Evolutionary conservation across 2,113 vertebrate genomes (phyloP).

Genomic region (Campylorhamphus procurvoides): DNA sequence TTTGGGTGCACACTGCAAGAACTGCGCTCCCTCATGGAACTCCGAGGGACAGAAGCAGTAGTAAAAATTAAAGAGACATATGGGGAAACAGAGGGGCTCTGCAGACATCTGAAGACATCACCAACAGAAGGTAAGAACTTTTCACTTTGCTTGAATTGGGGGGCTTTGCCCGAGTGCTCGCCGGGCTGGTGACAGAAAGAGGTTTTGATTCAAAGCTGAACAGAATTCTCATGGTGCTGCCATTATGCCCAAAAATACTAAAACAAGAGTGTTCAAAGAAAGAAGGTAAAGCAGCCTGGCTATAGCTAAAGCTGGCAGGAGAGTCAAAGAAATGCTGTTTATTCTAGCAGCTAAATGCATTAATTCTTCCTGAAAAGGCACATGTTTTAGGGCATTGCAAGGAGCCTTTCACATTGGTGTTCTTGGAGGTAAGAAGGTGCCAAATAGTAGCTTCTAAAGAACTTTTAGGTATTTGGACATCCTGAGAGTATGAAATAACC

Average conservation of each 20-base stretch:
- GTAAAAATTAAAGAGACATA: conserved; percentile 97
- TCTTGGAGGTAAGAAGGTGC: not conserved
- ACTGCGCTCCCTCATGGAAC: conserved; percentile 97
- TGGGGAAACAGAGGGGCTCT: conserved; percentile 91
- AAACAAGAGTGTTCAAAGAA: not conserved
- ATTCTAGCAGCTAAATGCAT: not conserved
- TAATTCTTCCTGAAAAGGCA: not conserved
- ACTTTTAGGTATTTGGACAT: not conserved
- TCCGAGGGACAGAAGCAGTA: conserved; percentile 93
- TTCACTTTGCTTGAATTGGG: not conserved
- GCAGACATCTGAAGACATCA: conserved; percentile 92
- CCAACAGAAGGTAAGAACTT: conserved; percentile 88
- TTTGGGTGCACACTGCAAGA: conserved; percentile 94
- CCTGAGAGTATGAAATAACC: not conserved
- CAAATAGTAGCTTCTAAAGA: not conserved
- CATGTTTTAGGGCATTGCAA: not conserved
- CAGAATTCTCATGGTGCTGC: not conserved
- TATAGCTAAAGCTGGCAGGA: not conserved
- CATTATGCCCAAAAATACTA: not conserved
- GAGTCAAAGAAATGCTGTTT: not conserved
- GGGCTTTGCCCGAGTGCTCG: not conserved
- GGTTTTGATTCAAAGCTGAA: not conserved
- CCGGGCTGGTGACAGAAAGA: not conserved
- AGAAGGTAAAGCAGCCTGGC: not conserved
- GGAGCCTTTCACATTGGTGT: not conserved